Evolutionary conservation across 2,888 invertebrate species (phyloP).

Genomic region (Saturnia japonica): DNA sequence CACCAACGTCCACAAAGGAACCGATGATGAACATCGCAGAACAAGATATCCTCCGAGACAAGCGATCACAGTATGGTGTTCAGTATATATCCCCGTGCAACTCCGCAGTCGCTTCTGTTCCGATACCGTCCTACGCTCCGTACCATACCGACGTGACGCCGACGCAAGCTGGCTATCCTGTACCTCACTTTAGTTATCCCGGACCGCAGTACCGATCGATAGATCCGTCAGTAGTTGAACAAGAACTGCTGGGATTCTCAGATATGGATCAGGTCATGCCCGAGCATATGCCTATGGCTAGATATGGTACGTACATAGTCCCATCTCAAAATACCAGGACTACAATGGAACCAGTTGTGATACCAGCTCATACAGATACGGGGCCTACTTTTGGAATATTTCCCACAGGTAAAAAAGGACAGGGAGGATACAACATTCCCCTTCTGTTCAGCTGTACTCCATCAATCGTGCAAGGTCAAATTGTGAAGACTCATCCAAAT

Average conservation of each 20-base stretch:
- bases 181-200: conserved; percentile 42
- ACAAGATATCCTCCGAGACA: conserved; percentile 42
- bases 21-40: conserved; percentile 27
- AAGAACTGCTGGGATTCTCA: conserved; percentile 56
- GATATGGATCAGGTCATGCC: conserved; percentile 53
- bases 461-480: conserved; percentile 56
- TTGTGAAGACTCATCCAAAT: conserved; percentile 45
- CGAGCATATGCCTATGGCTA: conserved; percentile 54
- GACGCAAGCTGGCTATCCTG: conserved; percentile 34
- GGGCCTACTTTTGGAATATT: conserved; percentile 60
- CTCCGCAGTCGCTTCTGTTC: conserved; percentile 43
- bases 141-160: conserved; percentile 35
- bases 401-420: conserved; percentile 53
- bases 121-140: conserved; percentile 34
- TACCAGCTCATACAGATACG: conserved; percentile 32
- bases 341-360: conserved; percentile 5
- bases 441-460: conserved; percentile 70
- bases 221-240: conserved; percentile 43
- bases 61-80: conserved; percentile 43
- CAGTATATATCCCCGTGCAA: conserved; percentile 55
- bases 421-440: conserved; percentile 61
- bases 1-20: conserved; percentile 39
- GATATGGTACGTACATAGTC: conserved; percentile 44
- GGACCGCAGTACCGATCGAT: conserved; percentile 49
- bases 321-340: conserved; percentile 21